Evolutionary conservation across 2,888 invertebrate species (phyloP).

Genomic region (Piscicola geometra): DNA sequence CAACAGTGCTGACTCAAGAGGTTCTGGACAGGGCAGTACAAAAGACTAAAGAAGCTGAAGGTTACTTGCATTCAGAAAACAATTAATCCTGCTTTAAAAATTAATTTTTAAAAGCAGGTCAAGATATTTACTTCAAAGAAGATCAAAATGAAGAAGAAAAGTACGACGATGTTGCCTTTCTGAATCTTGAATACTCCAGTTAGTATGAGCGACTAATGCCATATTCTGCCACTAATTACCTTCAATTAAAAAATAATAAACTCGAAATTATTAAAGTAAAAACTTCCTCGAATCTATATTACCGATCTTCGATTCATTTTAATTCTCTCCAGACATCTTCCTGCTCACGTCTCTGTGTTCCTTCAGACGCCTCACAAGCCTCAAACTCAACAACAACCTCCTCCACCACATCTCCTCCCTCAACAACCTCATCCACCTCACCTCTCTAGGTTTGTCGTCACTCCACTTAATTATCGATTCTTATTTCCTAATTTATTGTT

Average conservation of each 20-base stretch:
- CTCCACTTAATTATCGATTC: no score
- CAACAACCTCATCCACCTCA: neutral
- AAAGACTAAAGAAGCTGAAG: neutral
- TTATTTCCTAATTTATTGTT: no score
- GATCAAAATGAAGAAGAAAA: neutral
- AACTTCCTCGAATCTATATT: no score
- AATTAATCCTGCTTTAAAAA: no score
- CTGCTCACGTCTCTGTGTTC: neutral
- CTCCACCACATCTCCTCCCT: constrained; percentile 7
- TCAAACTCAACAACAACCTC: constrained; percentile 8
- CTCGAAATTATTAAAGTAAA: no score
- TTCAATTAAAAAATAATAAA: no score
- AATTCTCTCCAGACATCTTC: constrained; percentile 1
- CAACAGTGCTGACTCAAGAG: constrained; percentile 3
- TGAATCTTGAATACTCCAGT: constrained; percentile 5
- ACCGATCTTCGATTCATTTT: no score
- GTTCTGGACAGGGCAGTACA: neutral
- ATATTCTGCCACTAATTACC: no score
- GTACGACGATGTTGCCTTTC: neutral
- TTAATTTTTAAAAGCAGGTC: no score
- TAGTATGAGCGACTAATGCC: no score
- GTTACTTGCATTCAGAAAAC: no score
- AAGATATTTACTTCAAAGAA: neutral
- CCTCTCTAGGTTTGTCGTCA: neutral
- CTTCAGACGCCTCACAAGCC: neutral